Conservation (phyloP, 2,797 vertebrate species). For the Cichlasoma orientale region DNA sequence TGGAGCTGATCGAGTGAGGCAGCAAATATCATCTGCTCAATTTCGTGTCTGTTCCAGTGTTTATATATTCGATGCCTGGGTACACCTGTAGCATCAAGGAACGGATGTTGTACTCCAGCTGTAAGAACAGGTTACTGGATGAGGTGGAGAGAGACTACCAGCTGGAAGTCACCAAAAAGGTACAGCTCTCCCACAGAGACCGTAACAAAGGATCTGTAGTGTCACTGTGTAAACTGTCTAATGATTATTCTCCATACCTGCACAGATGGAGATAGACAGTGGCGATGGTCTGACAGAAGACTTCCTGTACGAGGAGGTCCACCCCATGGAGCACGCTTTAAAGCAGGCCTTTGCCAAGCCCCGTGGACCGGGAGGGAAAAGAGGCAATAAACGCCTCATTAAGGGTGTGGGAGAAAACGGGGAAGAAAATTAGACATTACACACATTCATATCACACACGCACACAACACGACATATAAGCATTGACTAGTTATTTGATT, state of each 20-base stretch:
- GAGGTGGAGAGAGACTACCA: conserved; percentile 93
- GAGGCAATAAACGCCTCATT: conserved; percentile 96
- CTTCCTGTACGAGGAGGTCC: conserved; percentile 96
- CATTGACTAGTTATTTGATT: conserved; percentile 54
- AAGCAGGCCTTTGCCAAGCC: conserved; percentile 97
- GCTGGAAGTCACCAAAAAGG: conserved; percentile 96
- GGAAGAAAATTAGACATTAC: conserved; percentile 88
- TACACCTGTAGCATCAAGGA: conserved; percentile 99
- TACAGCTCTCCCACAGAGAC: conserved; percentile 54
- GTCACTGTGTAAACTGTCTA: background rate
- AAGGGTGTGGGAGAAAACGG: conserved; percentile 91
- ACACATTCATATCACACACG: conserved; percentile 6
- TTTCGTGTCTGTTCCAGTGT: conserved; percentile 82
- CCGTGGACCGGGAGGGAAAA: conserved; percentile 92
- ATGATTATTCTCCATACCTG: conserved; percentile 3
- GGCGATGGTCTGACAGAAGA: conserved; percentile 93
- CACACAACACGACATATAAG: conserved; percentile 35
- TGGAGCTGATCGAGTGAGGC: background rate
- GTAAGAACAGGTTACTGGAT: conserved; percentile 95
- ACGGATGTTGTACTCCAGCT: conserved; percentile 98
- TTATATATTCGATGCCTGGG: conserved; percentile 99
- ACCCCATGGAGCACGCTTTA: conserved; percentile 95
- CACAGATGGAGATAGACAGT: conserved; percentile 91
- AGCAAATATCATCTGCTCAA: background rate
- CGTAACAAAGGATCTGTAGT: background rate